Evolutionary conservation across 2,888 invertebrate species (phyloP), one percentile per base, ranked within the genome.

Genomic region (Pachycephus smyrnensis): DNA sequence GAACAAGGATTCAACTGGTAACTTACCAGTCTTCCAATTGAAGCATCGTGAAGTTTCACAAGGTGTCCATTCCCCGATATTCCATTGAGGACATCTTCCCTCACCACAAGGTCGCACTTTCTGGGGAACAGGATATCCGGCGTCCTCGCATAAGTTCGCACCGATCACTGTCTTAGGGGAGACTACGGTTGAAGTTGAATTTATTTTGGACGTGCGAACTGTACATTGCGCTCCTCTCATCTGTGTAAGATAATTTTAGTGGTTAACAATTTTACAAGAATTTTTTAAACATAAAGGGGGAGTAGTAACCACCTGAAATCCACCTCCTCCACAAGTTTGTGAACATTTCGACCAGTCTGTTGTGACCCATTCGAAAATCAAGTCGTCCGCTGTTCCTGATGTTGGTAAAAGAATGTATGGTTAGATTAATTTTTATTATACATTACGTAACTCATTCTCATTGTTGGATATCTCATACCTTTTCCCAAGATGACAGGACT

Each of bases 311-410:
- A 93, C 93, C 91, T 94, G 94, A 84, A 93, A 93, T 1, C 97
- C 97, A 77, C 94, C 94, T 71, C 95, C 95, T 0, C 97, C 97
- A 87, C 98, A 98, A 0, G 95, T 94, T 83, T 96, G 95, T 1
- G 96, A 96, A 90, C 98, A 98, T 23, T 94, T 93, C 0, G 97
- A 96, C 98, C 98, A 98, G 12, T 96, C 95, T 0, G 96, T 95
- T 15, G 95, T 94, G 88, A 94, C 93, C 97, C 97, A 98, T 83
- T 95, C 94, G 90, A 96, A 97, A 85, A 94, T 92, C 83, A 95
- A 87, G 86, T 93, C 92, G 81, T 90, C 90, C 81, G 92, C 85
- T 76, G 88, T 90, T 15, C 90, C 91, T 89, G 82, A 40, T 82
- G 81, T 69, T 79, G n/a, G 23, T 12, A 75, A 75, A 73, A 23